Evolutionary conservation across 2,888 invertebrate genomes (phyloP).

Genomic region (Heliconius ethilla): DNA sequence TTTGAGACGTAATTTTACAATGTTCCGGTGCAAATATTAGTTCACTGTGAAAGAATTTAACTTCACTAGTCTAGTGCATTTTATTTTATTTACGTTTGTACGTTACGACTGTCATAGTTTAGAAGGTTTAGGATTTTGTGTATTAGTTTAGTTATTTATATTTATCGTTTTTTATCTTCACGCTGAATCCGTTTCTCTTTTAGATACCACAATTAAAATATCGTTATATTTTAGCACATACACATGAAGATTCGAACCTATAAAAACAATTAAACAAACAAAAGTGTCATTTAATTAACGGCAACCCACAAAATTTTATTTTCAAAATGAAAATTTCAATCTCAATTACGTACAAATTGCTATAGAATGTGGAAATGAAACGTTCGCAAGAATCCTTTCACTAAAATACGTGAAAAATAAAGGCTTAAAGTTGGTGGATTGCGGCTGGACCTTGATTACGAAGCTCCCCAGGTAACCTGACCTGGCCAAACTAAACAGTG

Average conservation of each 20-base stretch:
- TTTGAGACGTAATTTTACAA: constrained; percentile 27
- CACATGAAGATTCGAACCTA: neutral
- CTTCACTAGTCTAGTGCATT: constrained; percentile 15
- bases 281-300: neutral
- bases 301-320: neutral
- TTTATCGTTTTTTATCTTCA: too few species aligned
- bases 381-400: constrained; percentile 3
- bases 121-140: too few species aligned
- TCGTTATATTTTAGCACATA: neutral
- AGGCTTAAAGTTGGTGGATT: constrained; percentile 3
- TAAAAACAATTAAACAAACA: constrained; percentile 7
- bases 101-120: neutral
- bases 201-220: too few species aligned
- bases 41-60: constrained; percentile 26
- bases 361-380: neutral
- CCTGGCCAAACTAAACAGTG: constrained; percentile 2
- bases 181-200: too few species aligned
- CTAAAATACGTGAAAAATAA: constrained; percentile 17
- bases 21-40: constrained; percentile 29
- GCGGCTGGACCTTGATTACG: constrained; percentile 23
- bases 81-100: constrained; percentile 8
- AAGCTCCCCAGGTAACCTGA: constrained; percentile 21
- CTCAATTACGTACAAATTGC: constrained; percentile 10
- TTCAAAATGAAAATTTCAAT: constrained; percentile 11
- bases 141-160: too few species aligned